These are phyloP conservation scores for Crotalus viridis DNA, from an alignment of 2,113 vertebrate genomes.

Conservation along the genomic window DNA sequence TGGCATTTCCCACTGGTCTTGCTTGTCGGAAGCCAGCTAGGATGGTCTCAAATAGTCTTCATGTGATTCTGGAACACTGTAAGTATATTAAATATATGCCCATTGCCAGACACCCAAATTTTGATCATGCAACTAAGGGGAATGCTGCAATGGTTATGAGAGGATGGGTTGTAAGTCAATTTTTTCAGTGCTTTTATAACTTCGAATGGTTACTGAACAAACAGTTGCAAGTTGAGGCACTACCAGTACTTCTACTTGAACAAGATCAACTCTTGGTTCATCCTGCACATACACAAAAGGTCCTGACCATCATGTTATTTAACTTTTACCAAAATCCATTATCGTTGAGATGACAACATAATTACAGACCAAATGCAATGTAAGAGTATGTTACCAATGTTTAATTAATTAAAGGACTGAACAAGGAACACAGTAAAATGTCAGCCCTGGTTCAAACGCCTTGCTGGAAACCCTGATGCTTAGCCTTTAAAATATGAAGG, in stretches of 20 bases:
- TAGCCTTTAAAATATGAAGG: not conserved
- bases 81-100: not conserved
- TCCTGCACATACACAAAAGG: not conserved
- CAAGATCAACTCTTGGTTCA: not conserved
- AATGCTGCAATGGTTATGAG: not conserved
- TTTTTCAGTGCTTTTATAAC: not conserved
- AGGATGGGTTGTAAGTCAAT: not conserved
- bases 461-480: not conserved
- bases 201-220: not conserved
- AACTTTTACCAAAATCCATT: not conserved
- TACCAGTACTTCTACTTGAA: not conserved
- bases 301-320: not conserved
- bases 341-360: not conserved
- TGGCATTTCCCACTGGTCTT: not conserved
- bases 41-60: not conserved
- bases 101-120: not conserved
- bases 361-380: not conserved
- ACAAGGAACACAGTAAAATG: not conserved
- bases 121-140: not conserved
- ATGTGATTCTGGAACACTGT: not conserved
- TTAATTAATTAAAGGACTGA: not conserved
- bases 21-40: not conserved
- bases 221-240: not conserved
- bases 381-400: not conserved
- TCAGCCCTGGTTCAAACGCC: not conserved